These are phyloP conservation scores for Agrotis segetum DNA, from an alignment of 2,888 invertebrate species.

Conservation along the genomic window DNA sequence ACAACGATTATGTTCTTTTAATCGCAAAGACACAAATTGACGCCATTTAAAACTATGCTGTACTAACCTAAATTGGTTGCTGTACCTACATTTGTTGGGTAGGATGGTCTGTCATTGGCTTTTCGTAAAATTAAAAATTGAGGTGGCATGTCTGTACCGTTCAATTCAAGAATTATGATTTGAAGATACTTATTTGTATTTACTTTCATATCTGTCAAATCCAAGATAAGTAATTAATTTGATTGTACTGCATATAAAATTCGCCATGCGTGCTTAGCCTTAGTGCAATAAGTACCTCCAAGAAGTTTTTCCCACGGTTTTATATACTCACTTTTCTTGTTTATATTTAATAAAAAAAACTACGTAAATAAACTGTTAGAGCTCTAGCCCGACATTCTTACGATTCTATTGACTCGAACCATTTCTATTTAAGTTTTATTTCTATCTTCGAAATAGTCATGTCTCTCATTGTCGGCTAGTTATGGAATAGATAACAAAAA, in stretches of 20 bases:
- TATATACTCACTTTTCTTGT: no score
- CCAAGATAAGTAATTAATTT: neutral
- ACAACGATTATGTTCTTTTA: constrained; percentile 21
- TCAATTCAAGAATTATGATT: neutral
- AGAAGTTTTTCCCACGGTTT: neutral
- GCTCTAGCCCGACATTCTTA: constrained; percentile 37
- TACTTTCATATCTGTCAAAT: neutral
- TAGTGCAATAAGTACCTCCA: no score
- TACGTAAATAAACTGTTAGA: constrained; percentile 28
- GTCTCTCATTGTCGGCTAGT: neutral
- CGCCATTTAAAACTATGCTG: constrained; percentile 4
- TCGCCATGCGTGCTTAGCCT: no score
- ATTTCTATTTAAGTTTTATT: constrained; percentile 12
- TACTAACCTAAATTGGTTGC: neutral
- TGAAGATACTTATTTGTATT: neutral
- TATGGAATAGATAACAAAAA: neutral
- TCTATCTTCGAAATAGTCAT: neutral
- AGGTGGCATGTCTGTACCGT: neutral
- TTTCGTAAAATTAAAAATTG: neutral
- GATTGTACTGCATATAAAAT: neutral
- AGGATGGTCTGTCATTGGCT: neutral
- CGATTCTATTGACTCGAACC: constrained; percentile 26
- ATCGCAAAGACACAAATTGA: constrained; percentile 25
- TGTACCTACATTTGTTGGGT: constrained; percentile 8
- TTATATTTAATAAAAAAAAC: neutral